Evolutionary conservation across 2,888 invertebrate species (phyloP).

Genomic region (Lithosia quadra): DNA sequence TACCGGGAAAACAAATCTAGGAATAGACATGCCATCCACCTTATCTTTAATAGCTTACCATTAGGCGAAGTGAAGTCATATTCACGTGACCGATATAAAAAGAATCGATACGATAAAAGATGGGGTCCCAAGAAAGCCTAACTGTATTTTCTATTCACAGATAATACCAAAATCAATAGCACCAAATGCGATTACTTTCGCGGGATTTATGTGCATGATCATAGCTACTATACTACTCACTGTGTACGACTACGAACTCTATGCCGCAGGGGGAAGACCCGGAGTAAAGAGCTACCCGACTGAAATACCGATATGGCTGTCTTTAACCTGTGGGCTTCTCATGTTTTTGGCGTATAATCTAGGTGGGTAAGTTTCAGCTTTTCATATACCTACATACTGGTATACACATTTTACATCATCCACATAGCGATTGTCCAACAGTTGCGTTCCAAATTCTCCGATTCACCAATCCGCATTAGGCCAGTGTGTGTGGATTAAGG

Average conservation of each 20-base stretch:
- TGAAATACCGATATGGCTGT: conserved; percentile 93
- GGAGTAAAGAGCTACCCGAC: conserved; percentile 46
- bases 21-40: no score
- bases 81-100: not conserved
- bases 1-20: no score
- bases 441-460: no score
- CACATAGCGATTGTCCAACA: no score
- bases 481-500: no score
- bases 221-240: conserved; percentile 92
- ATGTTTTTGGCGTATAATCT: conserved; percentile 98
- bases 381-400: not conserved
- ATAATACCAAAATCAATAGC: conserved; percentile 97
- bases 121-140: no score
- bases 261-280: conserved; percentile 68
- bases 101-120: no score
- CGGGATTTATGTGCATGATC: conserved; percentile 97
- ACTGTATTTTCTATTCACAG: conserved; percentile 80
- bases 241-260: conserved; percentile 94
- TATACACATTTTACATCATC: no score
- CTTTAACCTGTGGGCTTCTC: conserved; percentile 92
- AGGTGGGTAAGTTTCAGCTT: conserved; percentile 87
- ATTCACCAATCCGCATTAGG: no score
- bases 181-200: conserved; percentile 97
- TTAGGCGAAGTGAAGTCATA: no score
- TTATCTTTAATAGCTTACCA: no score